Base-by-base conservation (phyloP, 2,888 invertebrate species). In the Branchellion lobata region DNA sequence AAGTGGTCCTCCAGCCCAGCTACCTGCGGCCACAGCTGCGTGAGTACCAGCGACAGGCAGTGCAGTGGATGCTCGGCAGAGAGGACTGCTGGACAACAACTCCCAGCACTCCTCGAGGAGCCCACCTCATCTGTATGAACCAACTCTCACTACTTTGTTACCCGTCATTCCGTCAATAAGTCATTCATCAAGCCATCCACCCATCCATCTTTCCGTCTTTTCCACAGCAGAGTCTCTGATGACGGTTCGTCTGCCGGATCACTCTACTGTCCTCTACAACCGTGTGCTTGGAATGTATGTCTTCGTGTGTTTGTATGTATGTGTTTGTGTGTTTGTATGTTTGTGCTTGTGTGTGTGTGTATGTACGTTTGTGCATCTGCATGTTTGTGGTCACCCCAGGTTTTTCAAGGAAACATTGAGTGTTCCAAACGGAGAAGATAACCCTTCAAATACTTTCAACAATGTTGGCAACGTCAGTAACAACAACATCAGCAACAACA, bases 41-140 rank as follows among this genome's bases (percentile, higher is more conserved):
- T 78, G 89, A 89, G 0, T 93, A 92, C 85, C 93, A 93, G 85
- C 85, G 87, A 81, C 86, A 89, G 72, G 92, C 92, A 34, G 91
- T 93, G 0, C 85, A 86, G 53, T 93, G 93, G 93, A 91, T 93
- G 91, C 83, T 92, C 0, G 83, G 87, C 14, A 88, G 90, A 78
- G 93, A 93, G 65, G 51, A 40, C 61, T 80, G 36, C 57, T 27
- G 34, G 33, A 51, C 14, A 36, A 74, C 21, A 5, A 65, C 11
- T 34, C 74, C 33, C 31, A 77, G 18, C 51, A 1, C 21, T 18
- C 74, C 40, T n/a, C n/a, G 24, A 11, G 24, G 72, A 40, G 34
- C 34, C 34, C 33, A 1, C 24, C 24, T 68, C 18, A 21, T 33
- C 0, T 65, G 31, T 31, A 29, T 65, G 65, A 68, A 31, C 18